These are phyloP conservation scores for Florisuga fusca DNA, from an alignment of 2,797 vertebrate genomes.

Conservation along the genomic window DNA sequence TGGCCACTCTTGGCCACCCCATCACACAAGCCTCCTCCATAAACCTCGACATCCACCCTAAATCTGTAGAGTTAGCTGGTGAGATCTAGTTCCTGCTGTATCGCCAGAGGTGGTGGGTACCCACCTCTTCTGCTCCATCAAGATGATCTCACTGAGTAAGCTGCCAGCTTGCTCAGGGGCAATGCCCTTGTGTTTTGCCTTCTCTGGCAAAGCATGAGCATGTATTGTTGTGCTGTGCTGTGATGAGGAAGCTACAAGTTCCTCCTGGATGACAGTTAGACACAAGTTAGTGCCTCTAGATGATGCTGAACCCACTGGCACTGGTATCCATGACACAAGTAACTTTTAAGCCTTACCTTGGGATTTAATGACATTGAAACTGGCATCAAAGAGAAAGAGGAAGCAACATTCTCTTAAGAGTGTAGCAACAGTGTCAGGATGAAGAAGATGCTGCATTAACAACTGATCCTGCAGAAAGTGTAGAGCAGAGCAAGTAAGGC, in stretches of 20 bases:
- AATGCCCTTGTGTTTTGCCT: background rate
- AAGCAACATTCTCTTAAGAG: background rate
- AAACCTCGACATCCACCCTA: background rate
- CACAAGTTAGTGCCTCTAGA: background rate
- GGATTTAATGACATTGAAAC: background rate
- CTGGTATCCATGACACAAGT: background rate
- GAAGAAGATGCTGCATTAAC: background rate
- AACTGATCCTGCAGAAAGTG: background rate
- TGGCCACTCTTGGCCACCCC: too few relatives aligned
- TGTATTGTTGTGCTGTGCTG: fast-evolving
- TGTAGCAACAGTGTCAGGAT: background rate
- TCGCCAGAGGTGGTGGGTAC: background rate
- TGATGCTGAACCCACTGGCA: background rate
- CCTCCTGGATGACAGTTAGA: background rate
- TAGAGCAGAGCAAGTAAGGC: background rate
- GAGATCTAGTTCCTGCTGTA: background rate
- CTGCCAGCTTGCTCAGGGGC: background rate
- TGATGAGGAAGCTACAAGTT: background rate
- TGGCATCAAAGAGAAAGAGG: background rate
- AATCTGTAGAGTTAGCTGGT: background rate
- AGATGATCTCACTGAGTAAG: background rate
- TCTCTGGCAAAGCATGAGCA: background rate
- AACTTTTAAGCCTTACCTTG: background rate
- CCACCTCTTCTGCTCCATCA: background rate
- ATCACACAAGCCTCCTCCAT: background rate